Percentiles rank a stretch among this genome's conserved stretches.
Evolutionary conservation across 2,888 invertebrate species (phyloP).

Genomic region (Hecatera dysodea): DNA sequence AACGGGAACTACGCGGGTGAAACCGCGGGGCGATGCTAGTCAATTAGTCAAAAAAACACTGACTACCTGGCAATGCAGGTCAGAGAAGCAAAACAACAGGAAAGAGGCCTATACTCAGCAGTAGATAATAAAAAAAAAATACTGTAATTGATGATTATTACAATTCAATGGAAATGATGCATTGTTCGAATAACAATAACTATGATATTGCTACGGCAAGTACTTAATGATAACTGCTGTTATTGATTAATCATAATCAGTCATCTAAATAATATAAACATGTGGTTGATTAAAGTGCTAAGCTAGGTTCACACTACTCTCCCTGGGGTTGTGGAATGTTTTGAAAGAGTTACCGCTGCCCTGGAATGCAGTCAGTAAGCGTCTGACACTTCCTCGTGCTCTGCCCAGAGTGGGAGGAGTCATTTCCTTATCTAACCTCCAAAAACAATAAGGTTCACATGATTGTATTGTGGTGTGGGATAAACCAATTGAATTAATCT

Average conservation of each 20-base stretch:
- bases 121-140: neutral
- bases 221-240: neutral
- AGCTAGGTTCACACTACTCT: neutral
- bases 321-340: too few species aligned
- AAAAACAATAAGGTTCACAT: too few species aligned
- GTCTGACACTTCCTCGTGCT: too few species aligned
- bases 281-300: neutral
- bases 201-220: neutral
- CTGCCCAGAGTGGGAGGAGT: too few species aligned
- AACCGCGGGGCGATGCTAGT: too few species aligned
- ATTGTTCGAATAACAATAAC: conserved; percentile 28
- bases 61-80: too few species aligned
- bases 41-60: too few species aligned
- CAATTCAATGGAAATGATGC: conserved; percentile 19
- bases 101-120: neutral
- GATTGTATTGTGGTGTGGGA: too few species aligned
- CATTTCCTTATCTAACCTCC: too few species aligned
- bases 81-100: neutral
- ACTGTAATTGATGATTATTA: neutral
- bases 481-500: too few species aligned
- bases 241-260: neutral
- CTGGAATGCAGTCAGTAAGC: neutral
- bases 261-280: conserved; percentile 6
- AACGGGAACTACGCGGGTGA: too few species aligned
- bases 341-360: neutral